phyloP scores from a whole-genome alignment of 2,797 vertebrate species.

The Pantherophis vulpinus region DNA sequence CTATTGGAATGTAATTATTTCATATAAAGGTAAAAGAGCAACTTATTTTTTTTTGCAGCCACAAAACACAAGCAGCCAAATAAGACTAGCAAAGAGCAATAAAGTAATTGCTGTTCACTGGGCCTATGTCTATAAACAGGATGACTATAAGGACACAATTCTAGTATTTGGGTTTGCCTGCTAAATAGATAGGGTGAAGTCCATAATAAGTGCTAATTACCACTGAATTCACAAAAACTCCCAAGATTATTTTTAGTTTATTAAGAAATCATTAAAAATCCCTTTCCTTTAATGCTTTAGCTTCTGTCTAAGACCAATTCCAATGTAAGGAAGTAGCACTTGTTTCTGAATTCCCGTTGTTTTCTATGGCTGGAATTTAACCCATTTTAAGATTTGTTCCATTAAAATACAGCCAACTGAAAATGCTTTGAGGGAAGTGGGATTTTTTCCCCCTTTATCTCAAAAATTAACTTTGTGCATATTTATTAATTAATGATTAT shows the following conservation, averaged over 20 bases:
- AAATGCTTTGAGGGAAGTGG: neutral
- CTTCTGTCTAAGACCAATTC: neutral
- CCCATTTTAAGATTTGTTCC: neutral
- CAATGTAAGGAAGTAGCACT: neutral
- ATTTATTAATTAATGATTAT: neutral
- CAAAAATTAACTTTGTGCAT: neutral
- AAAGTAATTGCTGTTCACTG: neutral
- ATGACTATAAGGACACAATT: neutral
- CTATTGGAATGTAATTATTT: neutral
- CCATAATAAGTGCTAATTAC: neutral
- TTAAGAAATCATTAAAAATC: neutral
- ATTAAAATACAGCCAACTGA: neutral
- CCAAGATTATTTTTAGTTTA: neutral
- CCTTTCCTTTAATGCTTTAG: neutral
- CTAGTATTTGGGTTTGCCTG: neutral
- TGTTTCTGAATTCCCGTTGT: neutral
- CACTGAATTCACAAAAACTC: neutral
- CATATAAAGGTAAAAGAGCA: neutral
- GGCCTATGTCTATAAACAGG: neutral
- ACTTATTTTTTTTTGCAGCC: neutral
- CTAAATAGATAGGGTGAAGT: neutral
- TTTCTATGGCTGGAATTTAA: neutral
- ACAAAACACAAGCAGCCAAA: neutral
- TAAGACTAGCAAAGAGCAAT: neutral
- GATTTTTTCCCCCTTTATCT: neutral